A percentile compares a stretch with the other conserved stretches of the same genome.
phyloP scores from a whole-genome alignment of 2,113 vertebrate species.

The Lonchura striata region DNA sequence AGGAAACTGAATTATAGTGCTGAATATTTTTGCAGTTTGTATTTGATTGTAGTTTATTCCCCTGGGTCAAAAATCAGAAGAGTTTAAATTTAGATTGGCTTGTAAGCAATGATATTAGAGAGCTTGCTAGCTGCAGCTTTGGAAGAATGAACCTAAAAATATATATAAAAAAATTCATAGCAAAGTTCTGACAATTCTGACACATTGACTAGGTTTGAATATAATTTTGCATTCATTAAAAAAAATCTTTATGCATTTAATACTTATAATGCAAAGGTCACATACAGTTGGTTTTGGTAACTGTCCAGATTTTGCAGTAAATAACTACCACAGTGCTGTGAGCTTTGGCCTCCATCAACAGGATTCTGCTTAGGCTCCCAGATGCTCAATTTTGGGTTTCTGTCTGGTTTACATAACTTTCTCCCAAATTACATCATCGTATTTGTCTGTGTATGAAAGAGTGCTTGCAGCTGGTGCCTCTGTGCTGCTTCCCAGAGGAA shows the following conservation, averaged over 20 bases:
- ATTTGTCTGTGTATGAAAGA: neutral
- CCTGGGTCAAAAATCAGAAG: slow-evolving; percentile 41
- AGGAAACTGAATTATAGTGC: neutral
- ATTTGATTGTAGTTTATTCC: slow-evolving; percentile 46
- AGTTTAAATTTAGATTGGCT: slow-evolving; percentile 42
- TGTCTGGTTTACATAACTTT: neutral
- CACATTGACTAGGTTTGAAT: neutral
- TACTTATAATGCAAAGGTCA: neutral
- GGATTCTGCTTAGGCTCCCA: neutral
- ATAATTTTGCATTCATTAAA: neutral
- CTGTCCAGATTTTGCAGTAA: neutral
- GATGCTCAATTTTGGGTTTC: neutral
- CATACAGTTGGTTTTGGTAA: neutral
- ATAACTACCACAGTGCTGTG: neutral
- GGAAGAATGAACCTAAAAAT: neutral
- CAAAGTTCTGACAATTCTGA: neutral
- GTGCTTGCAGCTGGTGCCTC: neutral
- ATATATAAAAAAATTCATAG: neutral
- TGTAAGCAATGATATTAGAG: slow-evolving; percentile 5
- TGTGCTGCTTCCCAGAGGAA: neutral
- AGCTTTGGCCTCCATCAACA: neutral
- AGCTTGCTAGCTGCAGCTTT: neutral
- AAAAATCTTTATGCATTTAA: accelerated
- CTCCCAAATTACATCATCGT: accelerated
- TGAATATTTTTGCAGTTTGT: slow-evolving; percentile 51